Base-by-base conservation (phyloP, 2,888 invertebrate genomes). In the Schizotus pectinicornis region DNA sequence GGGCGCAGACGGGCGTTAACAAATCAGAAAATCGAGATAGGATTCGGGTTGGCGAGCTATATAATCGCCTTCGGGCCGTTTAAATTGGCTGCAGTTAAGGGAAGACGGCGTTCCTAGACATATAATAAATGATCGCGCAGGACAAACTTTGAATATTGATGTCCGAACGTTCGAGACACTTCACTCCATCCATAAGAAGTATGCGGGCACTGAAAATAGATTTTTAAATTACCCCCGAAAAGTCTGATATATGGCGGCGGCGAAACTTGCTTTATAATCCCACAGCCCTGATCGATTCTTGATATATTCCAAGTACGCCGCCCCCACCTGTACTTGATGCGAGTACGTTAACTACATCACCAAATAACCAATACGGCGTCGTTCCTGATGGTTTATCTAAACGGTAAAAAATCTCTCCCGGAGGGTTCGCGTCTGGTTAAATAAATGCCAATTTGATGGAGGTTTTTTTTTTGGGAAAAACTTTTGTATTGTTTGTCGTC, bases 81-180 rank as follows among this genome's bases (percentile, higher is more conserved):
- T 65, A 70, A 74, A 71, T 73, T 70, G 69, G 70, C 64, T 70
- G 69, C 67, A 70, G 66, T 68, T 67, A 66, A 70, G 64, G 68
- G 65, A 66, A 63, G 66, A 66, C 67, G 62, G 67, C 68, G 67
- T 65, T 69, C 66, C 64, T 67, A 72, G 74, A 72, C 73, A 69
- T 74, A 70, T 78, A 77, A 79, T 77, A 79, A 78, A 79, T 77
- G 77, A 77, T 77, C 74, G 70, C 66, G 67, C 63, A 69, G 70
- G 74, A 77, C 77, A 73, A 74, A 75, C 74, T 77, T 76, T 77
- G 79, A 78, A 78, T 79, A 77, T 77, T 78, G 78, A 79, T 79
- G 78, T 72, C 69, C 71, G 67, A 72, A 73, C 70, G 72, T 70
- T 72, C 72, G 59, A 69, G 69, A 70, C 73, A 68, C 69, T 67